Evolutionary conservation across 2,113 vertebrate genomes (phyloP).

Genomic region (Sinocyclocheilus anophthalmus): DNA sequence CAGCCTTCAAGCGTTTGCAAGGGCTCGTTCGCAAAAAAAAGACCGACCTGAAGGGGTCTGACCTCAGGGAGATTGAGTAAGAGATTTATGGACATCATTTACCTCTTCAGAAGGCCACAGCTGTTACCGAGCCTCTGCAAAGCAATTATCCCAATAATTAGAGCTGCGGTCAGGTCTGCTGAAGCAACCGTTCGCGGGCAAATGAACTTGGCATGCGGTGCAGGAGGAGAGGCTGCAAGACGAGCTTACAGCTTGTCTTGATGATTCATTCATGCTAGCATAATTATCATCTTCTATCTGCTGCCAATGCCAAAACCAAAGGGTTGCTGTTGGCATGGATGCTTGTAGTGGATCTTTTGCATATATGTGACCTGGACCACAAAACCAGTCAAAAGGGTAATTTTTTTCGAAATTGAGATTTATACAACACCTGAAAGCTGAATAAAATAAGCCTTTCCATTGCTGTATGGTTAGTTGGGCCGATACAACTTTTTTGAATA

Average conservation of each 20-base stretch:
- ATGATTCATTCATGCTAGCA: slow-evolving; percentile 17
- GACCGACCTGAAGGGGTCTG: slow-evolving; percentile 10
- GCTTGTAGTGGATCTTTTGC: background rate
- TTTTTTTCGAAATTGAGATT: too few species aligned
- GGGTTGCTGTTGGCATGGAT: background rate
- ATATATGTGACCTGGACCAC: background rate
- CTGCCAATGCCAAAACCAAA: background rate
- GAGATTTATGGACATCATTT: slow-evolving; percentile 59
- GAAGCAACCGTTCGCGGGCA: background rate
- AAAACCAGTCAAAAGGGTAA: too few species aligned
- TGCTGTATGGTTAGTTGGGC: too few species aligned
- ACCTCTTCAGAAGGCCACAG: slow-evolving; percentile 60
- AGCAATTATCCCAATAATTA: slow-evolving; percentile 62
- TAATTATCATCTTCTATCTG: slow-evolving; percentile 5
- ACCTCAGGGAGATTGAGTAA: slow-evolving; percentile 38
- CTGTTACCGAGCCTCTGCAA: slow-evolving; percentile 54
- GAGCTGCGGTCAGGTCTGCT: slow-evolving; percentile 23
- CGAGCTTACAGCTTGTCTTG: background rate
- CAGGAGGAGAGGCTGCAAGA: background rate
- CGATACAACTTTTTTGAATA: too few species aligned
- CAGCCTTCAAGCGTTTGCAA: background rate
- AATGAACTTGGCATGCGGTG: slow-evolving; percentile 20
- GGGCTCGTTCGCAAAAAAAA: slow-evolving; percentile 14
- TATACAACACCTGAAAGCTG: too few species aligned
- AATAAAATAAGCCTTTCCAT: too few species aligned